Evolutionary conservation across 2,888 invertebrate genomes (phyloP).

Genomic region (Osmoderma eremita): DNA sequence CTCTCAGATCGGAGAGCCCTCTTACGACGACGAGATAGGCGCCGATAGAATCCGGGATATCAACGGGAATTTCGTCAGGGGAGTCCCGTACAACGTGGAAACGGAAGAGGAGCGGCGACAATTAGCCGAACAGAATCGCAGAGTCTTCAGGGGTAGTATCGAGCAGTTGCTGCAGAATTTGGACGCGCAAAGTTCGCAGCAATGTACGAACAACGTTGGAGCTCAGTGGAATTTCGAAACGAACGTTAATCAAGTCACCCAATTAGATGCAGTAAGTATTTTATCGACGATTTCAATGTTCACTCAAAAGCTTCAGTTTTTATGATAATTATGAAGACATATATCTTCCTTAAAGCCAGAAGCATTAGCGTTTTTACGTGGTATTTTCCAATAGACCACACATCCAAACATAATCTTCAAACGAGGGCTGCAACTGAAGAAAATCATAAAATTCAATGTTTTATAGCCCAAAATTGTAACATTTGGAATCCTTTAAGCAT

Average conservation of each 20-base stretch:
- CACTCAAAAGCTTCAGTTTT: too few relatives aligned
- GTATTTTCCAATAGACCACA: too few relatives aligned
- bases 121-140: conserved; percentile 8
- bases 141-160: conserved; percentile 58
- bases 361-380: too few relatives aligned
- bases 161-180: conserved; percentile 74
- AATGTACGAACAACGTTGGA: conserved; percentile 86
- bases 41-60: conserved; percentile 35
- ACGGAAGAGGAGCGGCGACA: conserved; percentile 11
- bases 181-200: conserved; percentile 80
- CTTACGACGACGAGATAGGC: conserved; percentile 40
- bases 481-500: too few relatives aligned
- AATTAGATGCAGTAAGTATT: conserved; percentile 82
- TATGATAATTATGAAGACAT: too few relatives aligned
- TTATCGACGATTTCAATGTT: background rate
- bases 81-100: conserved; percentile 36
- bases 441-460: too few relatives aligned
- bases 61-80: conserved; percentile 31
- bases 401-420: too few relatives aligned
- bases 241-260: conserved; percentile 83
- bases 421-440: too few relatives aligned
- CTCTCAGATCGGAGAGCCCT: conserved; percentile 45
- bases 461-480: too few relatives aligned
- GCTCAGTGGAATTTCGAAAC: conserved; percentile 92
- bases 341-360: too few relatives aligned